Evolutionary conservation across 2,797 vertebrate genomes (phyloP), one percentile per base, ranked within the genome.

Genomic region (Falco cherrug): DNA sequence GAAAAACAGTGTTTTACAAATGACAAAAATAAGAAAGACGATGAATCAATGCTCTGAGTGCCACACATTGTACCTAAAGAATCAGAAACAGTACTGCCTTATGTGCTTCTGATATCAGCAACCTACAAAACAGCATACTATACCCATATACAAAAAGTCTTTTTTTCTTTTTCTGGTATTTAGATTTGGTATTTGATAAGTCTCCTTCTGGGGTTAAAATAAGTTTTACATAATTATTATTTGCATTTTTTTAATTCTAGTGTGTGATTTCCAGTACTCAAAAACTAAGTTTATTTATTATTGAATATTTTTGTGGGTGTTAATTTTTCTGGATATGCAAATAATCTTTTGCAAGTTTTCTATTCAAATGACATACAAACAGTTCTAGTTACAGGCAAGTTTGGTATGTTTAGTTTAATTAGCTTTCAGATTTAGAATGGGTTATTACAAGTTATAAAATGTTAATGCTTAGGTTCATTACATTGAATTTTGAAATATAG

Each of bases 341-440:
- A 93, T 85, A 87, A 37, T 10, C 3, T 64, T 89, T 77, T 88
- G 41, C 26, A 77, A 26, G 75, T 95, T 94, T 84, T 95, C 25
- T 22, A 87, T 93, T 92, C 86, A 89, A 96, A 96, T 70, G 2
- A 10, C 37, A 54, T 77, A 41, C 15, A 87, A 89, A 17, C 35
- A 51, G 37, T 57, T 92, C 37, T 75, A 85, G 83, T 82, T 89
- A n/a, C n/a, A 90, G 56, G 33, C 71, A 89, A 84, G 29, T 80
- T 87, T 54, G 3, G 29, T 93, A 69, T 41, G 54, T 61, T 95
- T 73, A 47, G 19, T 77, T 89, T 94, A 96, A 97, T 96, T 86
- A 92, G 14, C 8, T 35, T 85, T 87, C 50, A 84, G 26, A 71
- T 69, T 84, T 73, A 79, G 65, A 93, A 92, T 48, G 51, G 39